A percentile compares a stretch with the other conserved stretches of the same genome.
These are phyloP conservation scores for Megaceryle alcyon DNA, from an alignment of 2,797 vertebrate genomes.

Conservation along the genomic window DNA sequence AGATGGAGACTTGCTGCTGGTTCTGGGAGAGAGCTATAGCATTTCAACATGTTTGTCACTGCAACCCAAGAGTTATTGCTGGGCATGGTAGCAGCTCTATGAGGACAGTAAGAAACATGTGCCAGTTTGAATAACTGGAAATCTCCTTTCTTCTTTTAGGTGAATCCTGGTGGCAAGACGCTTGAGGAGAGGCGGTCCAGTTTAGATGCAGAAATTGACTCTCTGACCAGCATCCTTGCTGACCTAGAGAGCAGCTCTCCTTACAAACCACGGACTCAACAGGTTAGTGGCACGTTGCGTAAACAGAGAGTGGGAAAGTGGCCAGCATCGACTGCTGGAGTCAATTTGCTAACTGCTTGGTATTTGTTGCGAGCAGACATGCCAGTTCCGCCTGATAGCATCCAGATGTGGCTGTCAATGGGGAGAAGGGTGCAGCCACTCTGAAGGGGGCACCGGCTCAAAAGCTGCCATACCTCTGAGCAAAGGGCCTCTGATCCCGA, in stretches of 20 bases:
- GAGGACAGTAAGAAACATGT: neutral
- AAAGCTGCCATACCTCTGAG: constrained; percentile 18
- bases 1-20: neutral
- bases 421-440: constrained; percentile 2
- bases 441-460: neutral
- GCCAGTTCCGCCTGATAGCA: constrained; percentile 55
- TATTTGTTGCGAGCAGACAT: constrained; percentile 15
- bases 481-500: neutral
- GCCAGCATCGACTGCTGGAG: constrained; percentile 44
- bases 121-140: neutral
- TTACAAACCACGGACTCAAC: constrained; percentile 88
- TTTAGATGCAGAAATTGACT: constrained; percentile 96
- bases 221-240: constrained; percentile 94
- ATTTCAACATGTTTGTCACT: neutral
- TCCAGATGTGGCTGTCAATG: constrained; percentile 66
- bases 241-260: constrained; percentile 97
- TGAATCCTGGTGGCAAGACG: constrained; percentile 90
- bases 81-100: neutral
- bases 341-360: constrained; percentile 45
- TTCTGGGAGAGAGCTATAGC: neutral
- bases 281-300: constrained; percentile 72
- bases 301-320: constrained; percentile 8
- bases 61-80: neutral
- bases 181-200: constrained; percentile 94
- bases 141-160: constrained; percentile 70